Evolutionary conservation across 2,888 invertebrate genomes (phyloP).

Genomic region (Archips xylosteana): DNA sequence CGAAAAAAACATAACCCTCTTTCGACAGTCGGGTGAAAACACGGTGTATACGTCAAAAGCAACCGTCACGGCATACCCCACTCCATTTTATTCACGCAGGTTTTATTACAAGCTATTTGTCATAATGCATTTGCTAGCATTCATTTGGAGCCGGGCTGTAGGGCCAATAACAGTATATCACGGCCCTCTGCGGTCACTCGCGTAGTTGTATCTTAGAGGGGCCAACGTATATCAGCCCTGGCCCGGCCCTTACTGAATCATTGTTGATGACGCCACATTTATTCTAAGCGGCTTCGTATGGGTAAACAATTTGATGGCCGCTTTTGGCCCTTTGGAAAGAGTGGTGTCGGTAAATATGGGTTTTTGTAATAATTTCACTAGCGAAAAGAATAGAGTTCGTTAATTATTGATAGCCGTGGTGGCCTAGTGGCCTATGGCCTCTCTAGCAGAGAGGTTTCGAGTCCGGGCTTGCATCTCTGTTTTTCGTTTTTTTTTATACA

Average conservation of each 20-base stretch:
- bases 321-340: conserved; percentile 19
- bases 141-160: conserved; percentile 30
- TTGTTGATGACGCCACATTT: conserved; percentile 55
- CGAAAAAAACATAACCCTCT: too few relatives aligned
- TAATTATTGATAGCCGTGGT: too few relatives aligned
- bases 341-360: background rate
- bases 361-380: too few relatives aligned
- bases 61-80: background rate
- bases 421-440: too few relatives aligned
- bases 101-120: conserved; percentile 42
- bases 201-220: conserved; percentile 36
- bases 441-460: too few relatives aligned
- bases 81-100: conserved; percentile 35
- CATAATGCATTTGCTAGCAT: conserved; percentile 42
- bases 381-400: too few relatives aligned
- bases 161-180: conserved; percentile 52
- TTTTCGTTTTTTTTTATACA: too few relatives aligned
- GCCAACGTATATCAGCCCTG: conserved; percentile 44
- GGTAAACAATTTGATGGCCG: conserved; percentile 36
- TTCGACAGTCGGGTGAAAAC: too few relatives aligned
- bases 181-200: conserved; percentile 45
- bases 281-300: conserved; percentile 49
- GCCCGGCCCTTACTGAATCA: conserved; percentile 51
- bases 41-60: background rate
- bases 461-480: too few relatives aligned